Conservation (phyloP, 1,140 invertebrate species). For the Ooceraea biroi region DNA sequence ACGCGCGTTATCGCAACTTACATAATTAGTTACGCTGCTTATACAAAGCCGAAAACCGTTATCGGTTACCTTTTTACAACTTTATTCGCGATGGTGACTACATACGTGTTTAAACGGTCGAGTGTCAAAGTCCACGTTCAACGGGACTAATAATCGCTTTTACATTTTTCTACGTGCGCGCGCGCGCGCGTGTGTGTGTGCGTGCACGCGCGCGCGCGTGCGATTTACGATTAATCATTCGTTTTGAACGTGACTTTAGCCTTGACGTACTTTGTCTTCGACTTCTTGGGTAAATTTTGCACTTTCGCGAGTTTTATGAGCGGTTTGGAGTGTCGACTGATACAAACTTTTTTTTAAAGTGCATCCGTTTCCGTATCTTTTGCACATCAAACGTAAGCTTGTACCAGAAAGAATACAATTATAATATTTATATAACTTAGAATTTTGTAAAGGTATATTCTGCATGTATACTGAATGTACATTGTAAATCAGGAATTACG, state of each 20-base stretch:
- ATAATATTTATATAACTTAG: neutral
- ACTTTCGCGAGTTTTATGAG: no score
- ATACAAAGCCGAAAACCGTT: neutral
- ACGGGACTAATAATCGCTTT: neutral
- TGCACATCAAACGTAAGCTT: neutral
- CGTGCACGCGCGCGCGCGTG: no score
- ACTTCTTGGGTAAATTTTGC: no score
- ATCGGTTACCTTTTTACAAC: neutral
- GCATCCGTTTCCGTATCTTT: neutral
- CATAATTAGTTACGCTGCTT: conserved; percentile 49
- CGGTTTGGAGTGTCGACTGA: neutral
- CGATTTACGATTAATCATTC: no score
- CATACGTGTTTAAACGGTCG: neutral
- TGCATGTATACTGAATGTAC: neutral
- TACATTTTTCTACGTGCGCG: neutral
- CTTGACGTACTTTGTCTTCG: no score
- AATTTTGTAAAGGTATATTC: neutral
- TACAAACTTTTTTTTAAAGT: neutral
- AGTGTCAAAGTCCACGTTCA: neutral
- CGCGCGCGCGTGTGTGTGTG: no score
- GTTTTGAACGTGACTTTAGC: no score
- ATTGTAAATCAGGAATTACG: neutral
- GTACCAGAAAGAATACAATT: neutral
- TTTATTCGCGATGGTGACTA: neutral
- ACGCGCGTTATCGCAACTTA: conserved; percentile 37